Conservation (phyloP, 2,888 invertebrate genomes). For the Orthosia gothica region DNA sequence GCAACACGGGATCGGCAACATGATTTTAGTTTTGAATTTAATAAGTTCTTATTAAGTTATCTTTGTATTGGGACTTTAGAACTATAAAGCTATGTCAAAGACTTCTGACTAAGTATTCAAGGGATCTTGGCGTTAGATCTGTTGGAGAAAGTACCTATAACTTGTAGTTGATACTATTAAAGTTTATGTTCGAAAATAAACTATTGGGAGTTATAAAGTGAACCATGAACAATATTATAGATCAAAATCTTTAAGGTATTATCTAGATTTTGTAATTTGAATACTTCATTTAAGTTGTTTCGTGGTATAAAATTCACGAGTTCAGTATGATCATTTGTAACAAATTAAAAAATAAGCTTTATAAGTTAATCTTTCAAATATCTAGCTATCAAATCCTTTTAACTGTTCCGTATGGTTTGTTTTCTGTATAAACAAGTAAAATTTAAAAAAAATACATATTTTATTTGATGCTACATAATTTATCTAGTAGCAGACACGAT, state of each 20-base stretch:
- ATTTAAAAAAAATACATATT: too few species aligned
- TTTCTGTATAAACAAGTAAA: too few species aligned
- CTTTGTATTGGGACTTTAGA: constrained; percentile 70
- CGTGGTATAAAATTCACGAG: background rate
- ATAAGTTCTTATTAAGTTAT: constrained; percentile 65
- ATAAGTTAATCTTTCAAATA: too few species aligned
- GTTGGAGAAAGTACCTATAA: constrained; percentile 40
- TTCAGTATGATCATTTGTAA: too few species aligned
- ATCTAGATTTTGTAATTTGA: background rate
- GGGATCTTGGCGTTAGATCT: constrained; percentile 59
- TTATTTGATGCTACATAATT: too few species aligned
- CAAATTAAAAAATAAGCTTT: too few species aligned
- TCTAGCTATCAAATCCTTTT: too few species aligned
- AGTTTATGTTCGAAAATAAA: constrained; percentile 29
- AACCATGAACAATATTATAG: background rate
- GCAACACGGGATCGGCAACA: constrained; percentile 34
- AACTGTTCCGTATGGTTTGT: too few species aligned
- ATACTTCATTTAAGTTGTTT: constrained; percentile 12
- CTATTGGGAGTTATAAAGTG: constrained; percentile 1
- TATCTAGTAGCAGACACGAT: too few species aligned
- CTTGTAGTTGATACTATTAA: constrained; percentile 12
- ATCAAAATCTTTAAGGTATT: constrained; percentile 3
- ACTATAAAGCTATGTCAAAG: constrained; percentile 70
- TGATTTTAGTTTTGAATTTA: constrained; percentile 38
- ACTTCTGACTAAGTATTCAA: constrained; percentile 55